These are phyloP conservation scores for Lanius collurio DNA, from an alignment of 2,113 vertebrate genomes.

Conservation along the genomic window DNA sequence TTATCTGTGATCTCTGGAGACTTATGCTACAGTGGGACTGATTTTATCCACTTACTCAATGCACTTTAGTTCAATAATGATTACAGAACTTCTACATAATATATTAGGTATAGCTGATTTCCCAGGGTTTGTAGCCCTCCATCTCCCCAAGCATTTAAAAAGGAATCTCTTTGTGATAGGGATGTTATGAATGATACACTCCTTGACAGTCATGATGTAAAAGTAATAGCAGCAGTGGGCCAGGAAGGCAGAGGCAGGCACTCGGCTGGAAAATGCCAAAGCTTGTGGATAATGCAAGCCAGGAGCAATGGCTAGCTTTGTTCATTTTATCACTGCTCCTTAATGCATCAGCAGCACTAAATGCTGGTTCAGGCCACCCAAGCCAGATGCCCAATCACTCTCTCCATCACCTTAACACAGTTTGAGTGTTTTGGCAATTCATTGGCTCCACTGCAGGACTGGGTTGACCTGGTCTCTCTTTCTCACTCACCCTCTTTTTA, in stretches of 20 bases:
- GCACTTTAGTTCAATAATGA: constrained; percentile 70
- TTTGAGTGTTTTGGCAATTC: background rate
- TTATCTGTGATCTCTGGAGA: constrained; percentile 76
- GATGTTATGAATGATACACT: constrained; percentile 55
- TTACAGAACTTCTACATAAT: constrained; percentile 74
- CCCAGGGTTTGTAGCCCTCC: constrained; percentile 54
- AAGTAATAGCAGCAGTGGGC: constrained; percentile 12
- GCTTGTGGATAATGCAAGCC: background rate
- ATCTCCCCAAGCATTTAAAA: constrained; percentile 46
- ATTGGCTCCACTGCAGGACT: background rate
- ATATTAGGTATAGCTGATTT: constrained; percentile 72
- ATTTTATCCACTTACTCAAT: constrained; percentile 76
- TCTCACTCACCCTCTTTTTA: fast-evolving
- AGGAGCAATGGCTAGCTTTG: background rate
- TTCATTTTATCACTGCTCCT: background rate
- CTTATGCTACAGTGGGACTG: constrained; percentile 68
- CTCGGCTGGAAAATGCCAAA: background rate
- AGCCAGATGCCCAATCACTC: background rate
- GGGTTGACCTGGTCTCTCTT: background rate
- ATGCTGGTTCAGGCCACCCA: background rate
- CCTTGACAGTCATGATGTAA: constrained; percentile 5
- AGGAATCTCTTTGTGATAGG: background rate
- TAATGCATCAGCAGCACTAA: background rate
- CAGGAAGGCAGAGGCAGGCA: background rate
- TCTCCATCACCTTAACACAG: background rate